These are phyloP conservation scores for Parambassis ranga DNA, from an alignment of 2,797 vertebrate genomes.

Conservation along the genomic window DNA sequence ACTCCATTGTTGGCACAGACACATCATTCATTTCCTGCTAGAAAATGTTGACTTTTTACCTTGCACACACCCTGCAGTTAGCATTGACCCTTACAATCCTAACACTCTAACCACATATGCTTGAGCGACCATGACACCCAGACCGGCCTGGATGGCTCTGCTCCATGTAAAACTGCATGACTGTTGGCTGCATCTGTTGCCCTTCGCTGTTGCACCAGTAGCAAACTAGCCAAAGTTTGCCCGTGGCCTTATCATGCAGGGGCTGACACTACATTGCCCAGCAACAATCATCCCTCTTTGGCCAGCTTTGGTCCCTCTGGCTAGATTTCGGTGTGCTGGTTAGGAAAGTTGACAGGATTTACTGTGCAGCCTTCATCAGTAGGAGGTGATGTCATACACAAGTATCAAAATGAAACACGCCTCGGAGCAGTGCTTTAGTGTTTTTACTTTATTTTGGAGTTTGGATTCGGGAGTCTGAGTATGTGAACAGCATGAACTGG, in stretches of 20 bases:
- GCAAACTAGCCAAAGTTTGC: not conserved
- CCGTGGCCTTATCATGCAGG: conserved; percentile 4
- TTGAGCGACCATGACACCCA: conserved; percentile 7
- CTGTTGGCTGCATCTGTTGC: conserved; percentile 13
- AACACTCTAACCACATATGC: conserved; percentile 26
- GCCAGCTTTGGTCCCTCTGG: conserved; percentile 13
- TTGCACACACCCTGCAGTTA: conserved; percentile 6
- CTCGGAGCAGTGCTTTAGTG: not conserved
- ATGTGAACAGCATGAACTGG: not conserved
- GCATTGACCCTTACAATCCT: not conserved
- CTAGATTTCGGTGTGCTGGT: conserved; percentile 6
- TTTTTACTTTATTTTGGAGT: not conserved
- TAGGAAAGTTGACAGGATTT: not conserved
- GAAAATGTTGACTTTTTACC: conserved; percentile 24
- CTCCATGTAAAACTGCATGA: conserved; percentile 6
- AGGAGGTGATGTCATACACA: not conserved
- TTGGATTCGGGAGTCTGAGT: not conserved
- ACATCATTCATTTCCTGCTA: conserved; percentile 11
- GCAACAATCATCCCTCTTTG: conserved; percentile 17
- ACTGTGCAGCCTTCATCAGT: not conserved
- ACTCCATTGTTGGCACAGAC: conserved; percentile 11
- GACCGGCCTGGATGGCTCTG: not conserved
- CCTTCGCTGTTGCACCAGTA: not conserved
- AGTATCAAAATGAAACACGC: not conserved
- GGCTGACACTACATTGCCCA: not conserved